A percentile compares a stretch with the other conserved stretches of the same genome.
Conservation (phyloP, 2,888 invertebrate genomes). For the Minunthozetes semirufus region DNA sequence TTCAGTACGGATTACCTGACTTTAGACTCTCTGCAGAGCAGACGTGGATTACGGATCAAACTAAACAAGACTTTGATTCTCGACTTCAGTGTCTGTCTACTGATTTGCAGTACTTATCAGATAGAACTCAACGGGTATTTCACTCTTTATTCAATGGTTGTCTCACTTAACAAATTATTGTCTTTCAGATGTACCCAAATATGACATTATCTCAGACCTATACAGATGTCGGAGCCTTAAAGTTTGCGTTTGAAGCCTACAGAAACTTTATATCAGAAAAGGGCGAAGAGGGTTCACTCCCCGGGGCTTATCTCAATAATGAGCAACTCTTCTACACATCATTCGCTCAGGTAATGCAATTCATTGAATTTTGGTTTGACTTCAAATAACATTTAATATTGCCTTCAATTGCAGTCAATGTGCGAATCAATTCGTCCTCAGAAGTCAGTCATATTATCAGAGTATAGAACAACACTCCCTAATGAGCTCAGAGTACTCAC, state of each 20-base stretch:
- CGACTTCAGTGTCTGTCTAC: not conserved
- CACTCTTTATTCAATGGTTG: not conserved
- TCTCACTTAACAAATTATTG: constrained; percentile 24
- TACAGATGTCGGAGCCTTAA: constrained; percentile 40
- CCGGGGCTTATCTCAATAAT: constrained; percentile 48
- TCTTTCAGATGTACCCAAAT: constrained; percentile 18
- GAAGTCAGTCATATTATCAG: constrained; percentile 35
- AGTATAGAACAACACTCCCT: constrained; percentile 35
- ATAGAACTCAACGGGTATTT: constrained; percentile 18
- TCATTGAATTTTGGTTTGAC: no score
- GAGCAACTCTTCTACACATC: constrained; percentile 55
- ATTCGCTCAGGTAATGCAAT: constrained; percentile 53
- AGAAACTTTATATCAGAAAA: constrained; percentile 36
- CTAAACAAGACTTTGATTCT: not conserved
- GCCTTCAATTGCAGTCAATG: constrained; percentile 38
- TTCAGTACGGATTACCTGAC: constrained; percentile 44
- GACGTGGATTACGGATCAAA: not conserved
- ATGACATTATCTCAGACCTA: constrained; percentile 26
- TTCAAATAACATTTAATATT: no score
- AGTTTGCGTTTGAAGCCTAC: constrained; percentile 40
- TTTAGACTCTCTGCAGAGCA: constrained; percentile 31
- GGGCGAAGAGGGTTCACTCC: constrained; percentile 34
- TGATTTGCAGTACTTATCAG: constrained; percentile 19
- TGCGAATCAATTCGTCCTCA: constrained; percentile 40
- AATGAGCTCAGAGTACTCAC: constrained; percentile 39